Base-by-base conservation (phyloP, 2,113 vertebrate species). In the Oxyura jamaicensis region DNA sequence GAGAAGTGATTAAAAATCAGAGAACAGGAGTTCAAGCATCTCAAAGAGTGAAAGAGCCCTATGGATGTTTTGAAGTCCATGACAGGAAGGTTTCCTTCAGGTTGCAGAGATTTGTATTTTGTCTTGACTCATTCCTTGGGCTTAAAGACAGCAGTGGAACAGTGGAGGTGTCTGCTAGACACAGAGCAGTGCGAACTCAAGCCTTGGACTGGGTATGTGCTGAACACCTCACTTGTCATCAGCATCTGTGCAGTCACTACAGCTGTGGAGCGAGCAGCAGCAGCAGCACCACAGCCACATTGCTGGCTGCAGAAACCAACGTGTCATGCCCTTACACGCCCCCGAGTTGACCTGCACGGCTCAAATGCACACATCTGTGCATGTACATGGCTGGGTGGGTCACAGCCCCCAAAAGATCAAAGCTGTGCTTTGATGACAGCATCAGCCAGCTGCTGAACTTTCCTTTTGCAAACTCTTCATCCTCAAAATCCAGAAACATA, bases 401-500 rank as follows among this genome's bases (percentile, higher is more conserved):
- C 20, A 44, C 60, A 84, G 62, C 29, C 48, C 29, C 18, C 21
- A 42, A 35, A 31, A 79, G 78, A 81, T 83, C 52, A 89, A 92
- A 92, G 81, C 66, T 79, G 46, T 82, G 46, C 86, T 72, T 39
- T 39, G 39, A 39, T 39, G 60, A 62, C 48, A 85, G 71, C 63
- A 93, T 93, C 83, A 81, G 33, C 39, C 74, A 91, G 77, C 81
- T 69, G 81, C 48, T 84, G 82, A 95, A 89, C 62, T 84, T 41
- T 5, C 11, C 44, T 85, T 67, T 44, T 84, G 67, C 81, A 89
- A 93, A 89, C 52, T 77, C 63, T 56, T 92, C 80, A 42, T 48
- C 48, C 62, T 53, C 48, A 2, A 93, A 95, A 95, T 86, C 58
- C 93, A 96, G 83, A 91, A 94, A 91, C 53, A 91, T 42, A 66